These are phyloP conservation scores for Himalopsyche phryganea DNA, from an alignment of 1,140 invertebrate species.

Conservation along the genomic window DNA sequence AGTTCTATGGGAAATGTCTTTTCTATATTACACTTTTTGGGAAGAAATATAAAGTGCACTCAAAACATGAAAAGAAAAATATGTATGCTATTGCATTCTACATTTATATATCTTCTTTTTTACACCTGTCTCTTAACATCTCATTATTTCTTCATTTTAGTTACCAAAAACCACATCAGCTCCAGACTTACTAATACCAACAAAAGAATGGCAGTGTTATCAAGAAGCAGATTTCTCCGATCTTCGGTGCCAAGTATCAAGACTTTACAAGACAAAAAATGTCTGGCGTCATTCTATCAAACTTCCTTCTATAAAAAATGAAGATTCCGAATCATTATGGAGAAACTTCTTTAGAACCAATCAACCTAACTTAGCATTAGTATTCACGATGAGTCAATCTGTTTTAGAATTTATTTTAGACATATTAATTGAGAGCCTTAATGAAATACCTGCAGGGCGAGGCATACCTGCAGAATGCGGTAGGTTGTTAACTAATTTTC, in stretches of 20 bases:
- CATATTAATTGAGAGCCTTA: constrained; percentile 33
- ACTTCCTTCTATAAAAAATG: constrained; percentile 6
- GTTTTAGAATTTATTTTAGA: constrained; percentile 38
- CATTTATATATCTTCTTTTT: too few species aligned
- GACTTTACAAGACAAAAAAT: constrained; percentile 32
- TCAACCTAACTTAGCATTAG: constrained; percentile 18
- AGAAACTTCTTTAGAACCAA: constrained; percentile 22
- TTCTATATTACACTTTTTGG: too few species aligned
- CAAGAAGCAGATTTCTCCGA: constrained; percentile 40
- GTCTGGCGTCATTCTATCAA: constrained; percentile 13
- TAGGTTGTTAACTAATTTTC: too few species aligned
- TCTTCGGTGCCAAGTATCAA: constrained; percentile 30
- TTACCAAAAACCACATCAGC: constrained; percentile 31
- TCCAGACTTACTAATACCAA: constrained; percentile 35
- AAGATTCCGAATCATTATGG: constrained; percentile 25
- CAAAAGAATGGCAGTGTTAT: constrained; percentile 40
- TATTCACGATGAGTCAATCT: constrained; percentile 34
- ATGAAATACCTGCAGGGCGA: constrained; percentile 27
- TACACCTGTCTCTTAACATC: too few species aligned
- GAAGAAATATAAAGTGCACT: too few species aligned
- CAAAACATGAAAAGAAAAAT: too few species aligned
- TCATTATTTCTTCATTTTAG: constrained; percentile 32
- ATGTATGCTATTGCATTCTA: too few species aligned
- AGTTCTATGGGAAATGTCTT: too few species aligned
- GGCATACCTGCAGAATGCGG: constrained; percentile 20